A percentile compares a stretch with the other conserved stretches of the same genome.
Evolutionary conservation across 2,113 vertebrate species (phyloP).

Genomic region (Brienomyrus longianalis): DNA sequence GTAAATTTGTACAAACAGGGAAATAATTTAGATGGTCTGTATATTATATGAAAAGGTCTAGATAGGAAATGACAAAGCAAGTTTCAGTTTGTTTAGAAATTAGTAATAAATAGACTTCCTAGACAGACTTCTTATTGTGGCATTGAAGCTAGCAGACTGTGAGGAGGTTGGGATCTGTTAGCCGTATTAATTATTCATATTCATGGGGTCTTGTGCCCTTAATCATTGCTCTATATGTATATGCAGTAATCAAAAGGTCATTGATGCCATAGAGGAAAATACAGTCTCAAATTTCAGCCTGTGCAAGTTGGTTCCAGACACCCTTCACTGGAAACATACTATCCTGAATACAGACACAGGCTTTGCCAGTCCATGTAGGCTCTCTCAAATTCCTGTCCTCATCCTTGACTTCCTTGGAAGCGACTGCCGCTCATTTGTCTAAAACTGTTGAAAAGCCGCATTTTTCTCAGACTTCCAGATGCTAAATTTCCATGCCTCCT

Average conservation of each 20-base stretch:
- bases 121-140: not conserved
- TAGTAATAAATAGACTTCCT: not conserved
- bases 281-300: not conserved
- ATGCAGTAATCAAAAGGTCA: not conserved
- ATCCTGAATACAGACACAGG: not conserved
- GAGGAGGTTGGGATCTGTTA: not conserved
- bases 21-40: not conserved
- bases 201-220: not conserved
- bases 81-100: not conserved
- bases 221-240: not conserved
- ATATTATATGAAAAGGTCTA: not conserved
- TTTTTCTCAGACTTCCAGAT: not conserved
- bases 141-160: not conserved
- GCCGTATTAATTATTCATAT: not conserved
- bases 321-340: not conserved
- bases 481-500: not conserved
- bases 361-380: not conserved
- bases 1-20: not conserved
- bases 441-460: not conserved
- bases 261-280: not conserved
- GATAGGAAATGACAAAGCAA: not conserved
- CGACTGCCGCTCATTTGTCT: not conserved
- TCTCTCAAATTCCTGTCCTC: not conserved
- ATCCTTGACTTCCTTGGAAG: not conserved
- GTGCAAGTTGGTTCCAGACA: not conserved